Conservation (phyloP, 2,888 invertebrate species). For the Opisthograptis luteolata region DNA sequence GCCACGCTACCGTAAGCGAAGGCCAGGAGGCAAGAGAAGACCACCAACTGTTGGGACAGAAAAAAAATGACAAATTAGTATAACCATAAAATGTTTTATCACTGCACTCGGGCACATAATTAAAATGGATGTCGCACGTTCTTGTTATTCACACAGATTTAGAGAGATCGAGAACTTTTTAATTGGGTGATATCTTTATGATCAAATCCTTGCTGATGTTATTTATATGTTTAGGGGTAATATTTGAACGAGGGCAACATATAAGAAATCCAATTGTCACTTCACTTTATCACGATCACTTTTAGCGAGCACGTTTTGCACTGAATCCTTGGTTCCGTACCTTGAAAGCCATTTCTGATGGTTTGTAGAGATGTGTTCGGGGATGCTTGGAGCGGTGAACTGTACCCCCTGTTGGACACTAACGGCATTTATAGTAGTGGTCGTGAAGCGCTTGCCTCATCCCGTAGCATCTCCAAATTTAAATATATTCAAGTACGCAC, state of each 20-base stretch:
- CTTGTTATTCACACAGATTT: slow-evolving; percentile 12
- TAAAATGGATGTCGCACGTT: slow-evolving; percentile 18
- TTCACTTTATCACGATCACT: slow-evolving; percentile 27
- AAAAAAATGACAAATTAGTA: slow-evolving; percentile 1
- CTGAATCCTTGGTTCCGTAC: slow-evolving; percentile 60
- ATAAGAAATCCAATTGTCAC: slow-evolving; percentile 11
- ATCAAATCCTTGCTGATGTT: slow-evolving; percentile 9
- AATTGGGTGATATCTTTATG: background rate
- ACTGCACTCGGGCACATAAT: background rate
- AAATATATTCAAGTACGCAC: slow-evolving; percentile 84
- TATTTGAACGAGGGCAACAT: background rate
- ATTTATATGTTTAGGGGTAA: background rate
- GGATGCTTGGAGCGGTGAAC: slow-evolving; percentile 70
- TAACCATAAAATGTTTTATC: background rate
- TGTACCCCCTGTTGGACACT: slow-evolving; percentile 68
- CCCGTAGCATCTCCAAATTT: slow-evolving; percentile 83
- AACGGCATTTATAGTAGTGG: slow-evolving; percentile 73
- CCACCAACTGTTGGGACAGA: slow-evolving; percentile 65
- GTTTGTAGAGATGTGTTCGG: slow-evolving; percentile 65
- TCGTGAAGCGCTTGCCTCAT: slow-evolving; percentile 72
- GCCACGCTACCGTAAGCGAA: slow-evolving; percentile 64
- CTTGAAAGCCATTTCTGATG: slow-evolving; percentile 75
- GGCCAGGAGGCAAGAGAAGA: slow-evolving; percentile 71
- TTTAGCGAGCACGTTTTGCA: slow-evolving; percentile 32
- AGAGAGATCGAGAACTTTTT: background rate